These are phyloP conservation scores for Folsomia manolachei DNA, from an alignment of 2,888 invertebrate genomes.

Conservation along the genomic window DNA sequence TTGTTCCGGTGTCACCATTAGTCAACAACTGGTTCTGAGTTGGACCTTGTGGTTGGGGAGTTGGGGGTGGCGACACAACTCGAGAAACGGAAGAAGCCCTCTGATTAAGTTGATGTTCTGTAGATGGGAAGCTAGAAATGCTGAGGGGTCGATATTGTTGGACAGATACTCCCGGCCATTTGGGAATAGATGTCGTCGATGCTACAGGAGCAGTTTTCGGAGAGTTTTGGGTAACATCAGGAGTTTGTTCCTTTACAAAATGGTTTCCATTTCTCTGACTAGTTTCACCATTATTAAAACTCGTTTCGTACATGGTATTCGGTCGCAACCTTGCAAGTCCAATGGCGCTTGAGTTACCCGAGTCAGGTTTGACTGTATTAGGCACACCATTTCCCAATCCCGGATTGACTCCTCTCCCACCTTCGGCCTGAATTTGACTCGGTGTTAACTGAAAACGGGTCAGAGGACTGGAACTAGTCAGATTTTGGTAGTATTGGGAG, in stretches of 20 bases:
- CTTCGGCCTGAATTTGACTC: conserved; percentile 30
- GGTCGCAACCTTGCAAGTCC: conserved; percentile 22
- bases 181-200: conserved; percentile 27
- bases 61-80: conserved; percentile 34
- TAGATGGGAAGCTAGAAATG: conserved; percentile 39
- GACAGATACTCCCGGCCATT: conserved; percentile 42
- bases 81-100: conserved; percentile 27
- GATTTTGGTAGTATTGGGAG: conserved; percentile 42
- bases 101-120: background rate
- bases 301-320: conserved; percentile 31
- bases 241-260: background rate
- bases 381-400: background rate
- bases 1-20: background rate
- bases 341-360: background rate
- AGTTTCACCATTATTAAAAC: conserved; percentile 11
- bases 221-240: conserved; percentile 14
- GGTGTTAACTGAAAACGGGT: conserved; percentile 30
- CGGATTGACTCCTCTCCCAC: background rate
- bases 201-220: background rate
- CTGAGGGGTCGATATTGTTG: conserved; percentile 44
- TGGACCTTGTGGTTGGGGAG: background rate
- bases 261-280: background rate
- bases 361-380: background rate
- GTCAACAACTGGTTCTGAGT: background rate
- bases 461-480: conserved; percentile 32